These are phyloP conservation scores for Cephus cinctus DNA, from an alignment of 1,140 invertebrate genomes.

Conservation along the genomic window DNA sequence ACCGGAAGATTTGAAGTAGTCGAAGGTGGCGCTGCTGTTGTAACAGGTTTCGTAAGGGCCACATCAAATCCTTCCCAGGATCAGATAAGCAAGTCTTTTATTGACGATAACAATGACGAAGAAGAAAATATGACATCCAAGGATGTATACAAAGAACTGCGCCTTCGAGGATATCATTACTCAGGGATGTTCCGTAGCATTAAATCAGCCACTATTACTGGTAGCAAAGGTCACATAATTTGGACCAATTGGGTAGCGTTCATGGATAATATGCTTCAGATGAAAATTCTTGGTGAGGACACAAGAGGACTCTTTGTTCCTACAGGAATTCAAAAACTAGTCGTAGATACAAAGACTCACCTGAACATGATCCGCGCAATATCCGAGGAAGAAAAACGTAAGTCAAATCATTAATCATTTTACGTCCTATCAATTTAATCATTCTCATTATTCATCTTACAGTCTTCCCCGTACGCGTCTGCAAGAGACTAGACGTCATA, in stretches of 20 bases:
- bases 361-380: conserved; percentile 52
- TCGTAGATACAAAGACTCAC: conserved; percentile 75
- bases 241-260: conserved; percentile 90
- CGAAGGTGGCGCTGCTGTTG: conserved; percentile 75
- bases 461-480: conserved; percentile 54
- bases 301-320: conserved; percentile 78
- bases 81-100: conserved; percentile 29
- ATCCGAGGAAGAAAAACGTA: conserved; percentile 36
- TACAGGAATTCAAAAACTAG: conserved; percentile 77
- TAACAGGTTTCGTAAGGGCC: conserved; percentile 69
- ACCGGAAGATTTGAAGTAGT: conserved; percentile 60
- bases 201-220: conserved; percentile 54
- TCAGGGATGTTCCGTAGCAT: conserved; percentile 72
- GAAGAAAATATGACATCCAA: conserved; percentile 57
- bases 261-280: conserved; percentile 90
- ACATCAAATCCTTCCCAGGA: conserved; percentile 49
- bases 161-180: conserved; percentile 90
- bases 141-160: conserved; percentile 92
- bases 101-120: conserved; percentile 18
- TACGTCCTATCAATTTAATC: conserved; percentile 9
- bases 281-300: conserved; percentile 76
- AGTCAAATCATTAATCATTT: conserved; percentile 12
- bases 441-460: conserved; percentile 8
- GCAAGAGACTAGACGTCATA: conserved; percentile 49
- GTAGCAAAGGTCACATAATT: conserved; percentile 53